Evolutionary conservation across 1,140 invertebrate species (phyloP), one percentile per base, ranked within the genome.

Genomic region (Drosophila asahinai): DNA sequence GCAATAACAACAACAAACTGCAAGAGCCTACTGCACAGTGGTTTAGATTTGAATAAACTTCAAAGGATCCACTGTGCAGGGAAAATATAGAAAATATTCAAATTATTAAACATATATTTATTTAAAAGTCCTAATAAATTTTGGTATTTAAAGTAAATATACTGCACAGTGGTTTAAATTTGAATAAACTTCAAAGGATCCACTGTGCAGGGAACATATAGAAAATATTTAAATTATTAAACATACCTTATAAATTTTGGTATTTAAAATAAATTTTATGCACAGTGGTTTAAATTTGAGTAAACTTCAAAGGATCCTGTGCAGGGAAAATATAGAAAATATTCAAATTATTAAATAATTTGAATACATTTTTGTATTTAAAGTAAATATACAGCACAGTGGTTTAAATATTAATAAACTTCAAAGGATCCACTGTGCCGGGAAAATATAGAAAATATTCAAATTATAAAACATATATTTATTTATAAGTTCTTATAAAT

Each of bases 11-110:
- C 12, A 55, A 55, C 52, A 19, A 55, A 55, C 1, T 22, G 14
- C 33, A 55, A 54, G 33, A 22, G 33, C 9, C 25, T 14, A 15
- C 25, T n/a, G 40, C 72, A 76, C 58, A 67, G 63, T 65, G 63
- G 40, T 2, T 19, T 55, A 2, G 4, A 1, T 12, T 15, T 8
- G 4, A 17, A 9, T 7, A n/a, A 25, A 43, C 14, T 43, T 3
- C 0, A 33, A 51, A n/a, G n/a, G 6, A 30, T 25, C 19, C 48
- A 22, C 45, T 22, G 14, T n/a, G 42, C 40, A 7, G 15, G 15
- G 6, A n/a, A n/a, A 8, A 42, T 7, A 42, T 7, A 6, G 5
- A 7, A 15, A 15, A 5, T 5, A 5, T 42, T 12, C 1, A 42
- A 15, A n/a, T 15, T 42, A 15, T 15, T 5, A 42, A 6, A 15